Conservation (phyloP, 1,140 invertebrate genomes). For the Diachasmimorpha longicaudata region DNA sequence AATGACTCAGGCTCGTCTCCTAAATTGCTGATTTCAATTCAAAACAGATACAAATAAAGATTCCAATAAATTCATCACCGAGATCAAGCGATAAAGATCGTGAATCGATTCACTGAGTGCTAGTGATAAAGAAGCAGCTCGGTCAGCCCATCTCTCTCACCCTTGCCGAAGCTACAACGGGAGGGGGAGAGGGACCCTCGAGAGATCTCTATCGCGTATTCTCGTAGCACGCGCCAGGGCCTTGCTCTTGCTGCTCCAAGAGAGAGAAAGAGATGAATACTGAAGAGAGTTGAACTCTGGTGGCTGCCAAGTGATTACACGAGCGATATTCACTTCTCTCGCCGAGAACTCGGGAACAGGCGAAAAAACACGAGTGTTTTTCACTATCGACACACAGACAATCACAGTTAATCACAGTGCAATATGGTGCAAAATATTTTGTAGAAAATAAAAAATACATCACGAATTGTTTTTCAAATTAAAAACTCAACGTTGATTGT, state of each 20-base stretch:
- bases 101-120: conserved; percentile 7
- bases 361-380: background rate
- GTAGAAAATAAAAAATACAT: too few species aligned
- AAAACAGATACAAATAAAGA: background rate
- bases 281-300: background rate
- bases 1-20: background rate
- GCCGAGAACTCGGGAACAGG: background rate
- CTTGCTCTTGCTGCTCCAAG: background rate
- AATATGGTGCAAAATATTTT: too few species aligned
- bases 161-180: background rate
- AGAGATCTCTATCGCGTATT: background rate
- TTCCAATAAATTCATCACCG: background rate
- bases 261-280: background rate
- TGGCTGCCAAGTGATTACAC: background rate
- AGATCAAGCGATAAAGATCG: background rate
- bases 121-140: background rate
- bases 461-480: too few species aligned
- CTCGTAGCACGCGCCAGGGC: conserved; percentile 2
- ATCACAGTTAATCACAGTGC: too few species aligned
- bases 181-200: background rate
- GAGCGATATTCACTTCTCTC: background rate
- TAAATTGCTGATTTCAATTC: background rate
- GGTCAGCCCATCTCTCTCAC: background rate
- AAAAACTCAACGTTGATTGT: too few species aligned
- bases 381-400: background rate